Base-by-base conservation (phyloP, 2,888 invertebrate genomes). In the Phengaris alcon region DNA sequence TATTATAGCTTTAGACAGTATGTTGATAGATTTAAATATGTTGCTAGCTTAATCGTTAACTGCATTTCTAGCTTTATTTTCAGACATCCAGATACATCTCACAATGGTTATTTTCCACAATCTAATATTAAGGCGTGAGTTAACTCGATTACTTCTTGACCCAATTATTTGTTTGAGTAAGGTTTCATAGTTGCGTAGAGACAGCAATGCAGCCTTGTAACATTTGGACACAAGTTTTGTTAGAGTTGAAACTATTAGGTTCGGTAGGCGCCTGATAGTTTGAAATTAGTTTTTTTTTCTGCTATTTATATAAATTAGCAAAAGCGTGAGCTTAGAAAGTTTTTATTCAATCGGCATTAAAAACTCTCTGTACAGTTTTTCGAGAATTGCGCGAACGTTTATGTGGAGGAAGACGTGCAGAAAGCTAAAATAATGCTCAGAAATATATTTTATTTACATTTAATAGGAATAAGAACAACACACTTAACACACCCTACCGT, bases 121-220 rank as follows among this genome's bases (percentile, higher is more conserved):
- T 48, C 48, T 48, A 48, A 57, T 57, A 46, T 13, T 15, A 46
- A 15, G n/a, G 69, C 48, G 6, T 69, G 12, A 69, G 35, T 35
- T 35, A 35, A 15, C 69, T 48, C 15, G 15, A 69, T 69, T 48
- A 69, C 69, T 22, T 15, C 10, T 6, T 69, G 69, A 15, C 51
- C 69, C 48, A 69, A 69, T 69, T 69, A 69, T 69, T 69, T 69
- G 51, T n/a, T 57, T 57, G 57, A 57, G 46, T 15, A 9, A 48
- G n/a, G 69, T 69, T 35, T 22, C 35, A 10, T 8, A 9, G 35
- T 64, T 64, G 15, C 35, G 35, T 35, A 13, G 4, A 55, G 4
- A 55, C 44, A 35, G 22, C 22, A 15, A 9, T 57, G 57, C 57
- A 15, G 57, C 8, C 57, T 15, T 57, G 57, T 55, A 57, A 15